A percentile compares a stretch with the other conserved stretches of the same genome.
Conservation (phyloP, 2,113 vertebrate species). For the Piaya cayana region DNA sequence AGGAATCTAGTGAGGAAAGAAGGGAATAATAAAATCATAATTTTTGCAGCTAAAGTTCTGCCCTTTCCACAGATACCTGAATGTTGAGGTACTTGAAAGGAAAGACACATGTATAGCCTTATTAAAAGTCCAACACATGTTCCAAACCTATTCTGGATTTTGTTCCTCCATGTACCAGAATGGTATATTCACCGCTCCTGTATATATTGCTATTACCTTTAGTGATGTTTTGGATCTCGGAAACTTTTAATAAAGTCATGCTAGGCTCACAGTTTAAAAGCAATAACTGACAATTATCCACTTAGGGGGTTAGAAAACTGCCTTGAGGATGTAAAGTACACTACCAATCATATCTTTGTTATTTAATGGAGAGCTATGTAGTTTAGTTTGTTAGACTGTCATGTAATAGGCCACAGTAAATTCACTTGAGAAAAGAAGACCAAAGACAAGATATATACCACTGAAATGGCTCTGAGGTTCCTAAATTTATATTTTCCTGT, state of each 20-base stretch:
- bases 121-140: not conserved
- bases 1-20: not conserved
- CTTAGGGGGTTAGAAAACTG: conserved; percentile 68
- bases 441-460: conserved; percentile 38
- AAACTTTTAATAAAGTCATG: conserved; percentile 60
- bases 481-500: conserved; percentile 48
- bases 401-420: conserved; percentile 54
- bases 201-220: not conserved
- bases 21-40: not conserved
- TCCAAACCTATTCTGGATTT: not conserved
- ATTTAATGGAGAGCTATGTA: conserved; percentile 69
- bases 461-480: not conserved
- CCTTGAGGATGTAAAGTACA: conserved; percentile 66
- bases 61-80: not conserved
- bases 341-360: conserved; percentile 71
- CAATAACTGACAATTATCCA: conserved; percentile 76
- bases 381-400: conserved; percentile 65
- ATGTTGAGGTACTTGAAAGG: not conserved
- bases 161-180: not conserved
- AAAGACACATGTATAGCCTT: fast-evolving
- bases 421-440: conserved; percentile 50
- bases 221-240: not conserved
- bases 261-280: conserved; percentile 62
- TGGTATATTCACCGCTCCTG: not conserved
- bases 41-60: not conserved